These are phyloP conservation scores for Hyphantria cunea DNA, from an alignment of 1,140 invertebrate genomes.

Conservation along the genomic window DNA sequence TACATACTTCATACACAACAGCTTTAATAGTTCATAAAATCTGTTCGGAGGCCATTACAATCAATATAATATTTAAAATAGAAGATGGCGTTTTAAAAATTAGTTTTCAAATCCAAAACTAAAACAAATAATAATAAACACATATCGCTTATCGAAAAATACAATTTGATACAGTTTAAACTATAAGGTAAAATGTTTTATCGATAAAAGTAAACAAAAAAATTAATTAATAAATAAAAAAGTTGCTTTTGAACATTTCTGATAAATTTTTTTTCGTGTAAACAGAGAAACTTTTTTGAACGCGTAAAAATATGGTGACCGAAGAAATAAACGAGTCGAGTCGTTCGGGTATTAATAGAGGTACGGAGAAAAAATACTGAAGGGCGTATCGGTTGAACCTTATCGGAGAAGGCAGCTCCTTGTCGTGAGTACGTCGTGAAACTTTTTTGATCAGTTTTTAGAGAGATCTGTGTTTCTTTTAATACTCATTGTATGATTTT, in stretches of 20 bases:
- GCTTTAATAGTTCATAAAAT: neutral
- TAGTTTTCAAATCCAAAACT: no score
- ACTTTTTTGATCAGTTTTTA: conserved; percentile 18
- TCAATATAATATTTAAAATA: neutral
- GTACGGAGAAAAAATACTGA: conserved; percentile 28
- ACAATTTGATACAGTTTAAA: no score
- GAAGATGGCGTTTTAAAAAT: no score
- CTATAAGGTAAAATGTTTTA: no score
- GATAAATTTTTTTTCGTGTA: neutral
- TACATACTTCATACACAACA: neutral
- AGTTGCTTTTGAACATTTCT: conserved; percentile 5
- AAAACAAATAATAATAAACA: no score
- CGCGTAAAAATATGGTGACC: conserved; percentile 29
- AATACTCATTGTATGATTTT: neutral
- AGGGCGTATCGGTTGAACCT: conserved; percentile 43
- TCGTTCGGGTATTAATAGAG: conserved; percentile 28
- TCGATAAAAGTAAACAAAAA: no score
- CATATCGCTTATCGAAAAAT: no score
- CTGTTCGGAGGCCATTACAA: neutral
- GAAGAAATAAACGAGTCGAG: conserved; percentile 29
- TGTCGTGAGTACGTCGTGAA: conserved; percentile 6
- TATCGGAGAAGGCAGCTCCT: conserved; percentile 32
- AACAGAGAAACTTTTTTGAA: no score
- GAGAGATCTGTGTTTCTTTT: conserved; percentile 1
- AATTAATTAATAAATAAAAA: no score